phyloP scores from a whole-genome alignment of 2,113 vertebrate species.

The Odocoileus hemionus region DNA sequence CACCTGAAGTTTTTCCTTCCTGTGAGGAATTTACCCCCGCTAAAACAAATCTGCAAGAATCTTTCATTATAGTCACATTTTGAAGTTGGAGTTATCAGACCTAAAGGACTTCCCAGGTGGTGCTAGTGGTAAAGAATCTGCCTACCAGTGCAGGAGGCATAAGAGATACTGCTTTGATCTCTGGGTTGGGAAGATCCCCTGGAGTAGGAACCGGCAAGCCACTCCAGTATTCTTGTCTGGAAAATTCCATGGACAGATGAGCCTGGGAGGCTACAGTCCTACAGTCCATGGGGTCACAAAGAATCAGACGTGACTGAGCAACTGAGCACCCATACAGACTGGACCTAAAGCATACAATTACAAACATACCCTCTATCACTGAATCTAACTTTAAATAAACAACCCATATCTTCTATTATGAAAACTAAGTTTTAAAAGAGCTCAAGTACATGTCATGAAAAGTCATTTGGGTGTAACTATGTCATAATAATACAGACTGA shows the following conservation, averaged over 20 bases:
- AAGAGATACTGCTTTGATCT: not conserved
- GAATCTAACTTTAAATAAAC: conserved; percentile 11
- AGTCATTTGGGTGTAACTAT: not conserved
- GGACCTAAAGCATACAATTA: not conserved
- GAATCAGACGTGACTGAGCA: not conserved
- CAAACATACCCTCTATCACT: not conserved
- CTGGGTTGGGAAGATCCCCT: not conserved
- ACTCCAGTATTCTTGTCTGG: not conserved
- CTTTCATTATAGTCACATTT: not conserved
- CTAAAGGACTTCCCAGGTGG: not conserved
- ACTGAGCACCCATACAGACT: not conserved
- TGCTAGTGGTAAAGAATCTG: not conserved
- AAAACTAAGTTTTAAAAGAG: conserved; percentile 1
- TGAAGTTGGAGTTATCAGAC: not conserved
- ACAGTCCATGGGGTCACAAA: not conserved
- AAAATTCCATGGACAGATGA: not conserved
- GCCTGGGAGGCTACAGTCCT: not conserved
- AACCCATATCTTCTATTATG: not conserved
- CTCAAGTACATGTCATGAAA: conserved; percentile 3
- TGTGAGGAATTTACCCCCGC: not conserved
- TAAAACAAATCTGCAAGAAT: not conserved
- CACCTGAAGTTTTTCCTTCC: not conserved
- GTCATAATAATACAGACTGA: not conserved
- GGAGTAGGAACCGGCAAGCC: not conserved
- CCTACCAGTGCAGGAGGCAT: not conserved